Evolutionary conservation across 2,797 vertebrate species (phyloP), one percentile per base, ranked within the genome.

Genomic region (Gallinago solitaria): DNA sequence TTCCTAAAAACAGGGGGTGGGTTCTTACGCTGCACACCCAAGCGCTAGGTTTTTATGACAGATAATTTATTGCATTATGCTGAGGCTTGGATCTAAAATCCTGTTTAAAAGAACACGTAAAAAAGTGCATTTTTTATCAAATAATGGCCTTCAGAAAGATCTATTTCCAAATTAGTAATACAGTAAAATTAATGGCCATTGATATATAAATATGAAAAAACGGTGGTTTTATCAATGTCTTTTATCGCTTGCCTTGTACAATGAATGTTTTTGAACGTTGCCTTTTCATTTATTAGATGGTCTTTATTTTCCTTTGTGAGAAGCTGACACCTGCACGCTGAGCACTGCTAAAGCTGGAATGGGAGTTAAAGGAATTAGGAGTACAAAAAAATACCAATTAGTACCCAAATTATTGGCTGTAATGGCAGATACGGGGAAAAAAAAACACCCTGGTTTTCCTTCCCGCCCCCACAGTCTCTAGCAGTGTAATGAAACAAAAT

Each of bases 391-490:
- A 4, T 35, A 56, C 16, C 37, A 69, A 83, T 56, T 16, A 54
- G 12, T 50, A 50, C 24, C 9, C 32, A 41, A 87, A 69, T 60
- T 53, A 24, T 5, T 57, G 54, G 9, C 20, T 5, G 13, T 33
- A 13, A 5, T 23, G 54, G 43, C 35, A 64, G 7, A 24, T 74
- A 45, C 1, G n/a, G n/a, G 12, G 43, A 15, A 45, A 64, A 78
- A 16, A 20, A 60, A 12, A 2, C 4, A 15, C 10, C 2, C 16
- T 12, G 1, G 30, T 77, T 65, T 13, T 57, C 45, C 21, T 78
- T 78, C 13, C 10, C 1, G 0, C 11, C 25, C 14, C 17, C 10
- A 8, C 23, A 41, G 12, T 84, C 33, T 9, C 1, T 1, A 17
- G 9, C 33, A 59, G 17, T 4, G 9, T 4, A 45, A 8, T 21